Conservation (phyloP, 2,113 vertebrate genomes). For the Paradoxurus hermaphroditus region DNA sequence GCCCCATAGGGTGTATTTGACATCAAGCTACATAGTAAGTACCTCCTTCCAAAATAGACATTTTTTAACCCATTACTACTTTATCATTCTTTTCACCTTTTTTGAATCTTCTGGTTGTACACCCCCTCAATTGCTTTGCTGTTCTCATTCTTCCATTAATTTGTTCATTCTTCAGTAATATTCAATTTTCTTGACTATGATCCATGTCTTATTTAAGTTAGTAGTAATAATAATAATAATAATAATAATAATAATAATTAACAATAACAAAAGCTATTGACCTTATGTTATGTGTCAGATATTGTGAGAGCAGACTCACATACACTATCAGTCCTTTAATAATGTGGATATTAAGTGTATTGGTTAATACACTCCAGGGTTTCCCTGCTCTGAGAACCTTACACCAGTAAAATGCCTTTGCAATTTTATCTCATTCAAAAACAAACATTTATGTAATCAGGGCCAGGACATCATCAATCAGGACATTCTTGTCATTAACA, state of each 20-base stretch:
- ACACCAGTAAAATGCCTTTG: not conserved
- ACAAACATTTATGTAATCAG: not conserved
- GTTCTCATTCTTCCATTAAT: not conserved
- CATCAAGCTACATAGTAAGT: not conserved
- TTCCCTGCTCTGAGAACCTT: not conserved
- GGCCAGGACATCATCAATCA: not conserved
- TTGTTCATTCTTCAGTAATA: not conserved
- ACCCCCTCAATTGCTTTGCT: not conserved
- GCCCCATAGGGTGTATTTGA: not conserved
- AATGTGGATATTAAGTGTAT: not conserved
- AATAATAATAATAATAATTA: not conserved
- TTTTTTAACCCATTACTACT: not conserved
- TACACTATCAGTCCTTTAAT: not conserved
- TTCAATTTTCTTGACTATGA: not conserved
- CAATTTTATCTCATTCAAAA: not conserved
- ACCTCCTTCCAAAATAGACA: not conserved
- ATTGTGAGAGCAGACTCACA: not conserved
- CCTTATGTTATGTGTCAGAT: not conserved
- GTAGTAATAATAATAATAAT: not conserved
- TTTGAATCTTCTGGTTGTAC: not conserved
- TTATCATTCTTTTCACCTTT: not conserved
- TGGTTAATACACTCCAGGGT: not conserved
- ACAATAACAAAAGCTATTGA: not conserved
- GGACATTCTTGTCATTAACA: not conserved
- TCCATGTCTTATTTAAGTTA: not conserved